These are phyloP conservation scores for Allobates femoralis DNA, from an alignment of 2,797 vertebrate species.

Conservation along the genomic window DNA sequence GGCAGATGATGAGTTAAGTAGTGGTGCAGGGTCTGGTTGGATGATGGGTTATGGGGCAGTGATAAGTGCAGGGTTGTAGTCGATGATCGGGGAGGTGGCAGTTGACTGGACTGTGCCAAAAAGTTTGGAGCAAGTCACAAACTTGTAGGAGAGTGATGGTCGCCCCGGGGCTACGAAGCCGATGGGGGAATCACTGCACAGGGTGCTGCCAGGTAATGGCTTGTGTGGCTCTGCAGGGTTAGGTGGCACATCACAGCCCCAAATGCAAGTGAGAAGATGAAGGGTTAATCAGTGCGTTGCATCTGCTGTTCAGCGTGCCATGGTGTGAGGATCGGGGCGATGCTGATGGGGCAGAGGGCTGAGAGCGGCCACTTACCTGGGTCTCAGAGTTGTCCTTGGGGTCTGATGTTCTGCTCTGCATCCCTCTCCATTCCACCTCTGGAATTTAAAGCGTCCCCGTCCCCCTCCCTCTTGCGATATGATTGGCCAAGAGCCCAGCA, in stretches of 20 bases:
- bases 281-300: background rate
- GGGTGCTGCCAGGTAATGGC: background rate
- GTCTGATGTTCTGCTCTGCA: slow-evolving; percentile 11
- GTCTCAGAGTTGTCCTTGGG: slow-evolving; percentile 7
- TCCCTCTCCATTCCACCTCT: slow-evolving; percentile 30
- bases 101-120: background rate
- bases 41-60: background rate
- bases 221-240: background rate
- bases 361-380: slow-evolving; percentile 39
- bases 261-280: background rate
- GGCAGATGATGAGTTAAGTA: background rate
- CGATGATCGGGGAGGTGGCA: background rate
- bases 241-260: too few relatives aligned
- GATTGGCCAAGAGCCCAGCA: slow-evolving; percentile 49
- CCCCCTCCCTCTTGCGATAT: slow-evolving; percentile 27
- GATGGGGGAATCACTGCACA: background rate
- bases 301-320: background rate
- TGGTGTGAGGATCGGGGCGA: background rate
- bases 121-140: background rate
- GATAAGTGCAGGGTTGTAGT: background rate
- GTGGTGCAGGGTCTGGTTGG: background rate
- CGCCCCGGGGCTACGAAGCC: too few relatives aligned
- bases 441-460: slow-evolving; percentile 47
- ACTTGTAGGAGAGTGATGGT: too few relatives aligned
- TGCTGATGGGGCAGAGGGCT: background rate